Conservation (phyloP, 2,888 invertebrate genomes). For the Gandaritis pyraliata region DNA sequence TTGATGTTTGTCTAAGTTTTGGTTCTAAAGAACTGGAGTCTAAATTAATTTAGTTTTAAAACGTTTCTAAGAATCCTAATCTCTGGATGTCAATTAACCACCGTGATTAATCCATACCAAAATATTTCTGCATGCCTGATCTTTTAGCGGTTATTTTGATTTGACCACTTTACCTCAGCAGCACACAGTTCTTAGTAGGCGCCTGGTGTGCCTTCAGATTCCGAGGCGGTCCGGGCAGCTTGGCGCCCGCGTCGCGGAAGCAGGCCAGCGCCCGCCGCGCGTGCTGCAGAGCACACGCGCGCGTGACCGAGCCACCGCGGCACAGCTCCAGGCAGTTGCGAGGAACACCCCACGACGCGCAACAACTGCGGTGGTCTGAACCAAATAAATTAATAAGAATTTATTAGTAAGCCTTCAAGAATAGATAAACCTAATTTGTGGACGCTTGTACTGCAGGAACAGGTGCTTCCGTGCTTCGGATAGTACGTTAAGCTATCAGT, state of each 20-base stretch:
- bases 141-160: too few species aligned
- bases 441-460: too few species aligned
- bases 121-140: too few species aligned
- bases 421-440: too few species aligned
- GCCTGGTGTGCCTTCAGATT: constrained; percentile 68
- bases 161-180: constrained; percentile 61
- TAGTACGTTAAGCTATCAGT: too few species aligned
- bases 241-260: constrained; percentile 91
- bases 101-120: neutral
- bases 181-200: constrained; percentile 70
- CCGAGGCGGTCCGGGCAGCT: constrained; percentile 91
- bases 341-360: constrained; percentile 91
- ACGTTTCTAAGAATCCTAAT: too few species aligned
- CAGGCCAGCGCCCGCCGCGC: constrained; percentile 91
- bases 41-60: too few species aligned
- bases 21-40: too few species aligned
- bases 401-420: neutral
- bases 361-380: constrained; percentile 92
- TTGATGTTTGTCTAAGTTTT: too few species aligned
- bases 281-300: constrained; percentile 88
- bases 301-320: constrained; percentile 89
- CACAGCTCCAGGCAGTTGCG: constrained; percentile 93
- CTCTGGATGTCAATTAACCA: neutral
- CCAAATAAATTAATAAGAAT: neutral
- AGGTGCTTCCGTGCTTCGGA: too few species aligned